Percentiles rank a stretch among this genome's conserved stretches.
phyloP scores from a whole-genome alignment of 2,888 invertebrate species.

The Apamea monoglypha region DNA sequence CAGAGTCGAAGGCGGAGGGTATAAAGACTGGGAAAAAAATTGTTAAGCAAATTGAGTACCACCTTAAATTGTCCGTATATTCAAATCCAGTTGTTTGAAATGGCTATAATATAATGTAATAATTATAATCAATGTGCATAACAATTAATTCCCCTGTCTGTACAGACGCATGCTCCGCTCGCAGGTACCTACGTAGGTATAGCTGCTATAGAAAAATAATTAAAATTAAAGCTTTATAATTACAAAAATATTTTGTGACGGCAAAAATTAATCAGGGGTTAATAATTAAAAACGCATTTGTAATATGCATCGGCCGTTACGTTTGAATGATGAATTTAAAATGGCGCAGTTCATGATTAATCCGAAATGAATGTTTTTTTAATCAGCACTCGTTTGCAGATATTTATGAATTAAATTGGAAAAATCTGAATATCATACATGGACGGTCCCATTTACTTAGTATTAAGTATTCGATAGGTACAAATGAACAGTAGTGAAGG shows the following conservation, averaged over 20 bases:
- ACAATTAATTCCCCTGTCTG: background rate
- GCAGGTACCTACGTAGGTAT: background rate
- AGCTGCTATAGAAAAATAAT: background rate
- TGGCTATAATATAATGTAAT: no score
- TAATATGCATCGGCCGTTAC: constrained; percentile 17
- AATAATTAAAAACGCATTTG: constrained; percentile 35
- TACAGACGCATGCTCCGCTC: background rate
- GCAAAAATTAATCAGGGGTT: constrained; percentile 4
- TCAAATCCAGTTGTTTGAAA: no score
- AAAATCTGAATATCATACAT: background rate
- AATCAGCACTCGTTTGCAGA: constrained; percentile 18
- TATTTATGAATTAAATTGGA: background rate
- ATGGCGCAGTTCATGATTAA: constrained; percentile 29
- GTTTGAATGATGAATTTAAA: constrained; percentile 37
- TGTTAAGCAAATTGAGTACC: no score
- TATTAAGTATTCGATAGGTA: no score
- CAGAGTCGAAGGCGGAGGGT: no score
- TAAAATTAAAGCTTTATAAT: background rate
- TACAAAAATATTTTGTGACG: background rate
- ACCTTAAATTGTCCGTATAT: no score
- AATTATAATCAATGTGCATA: background rate
- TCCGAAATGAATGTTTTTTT: constrained; percentile 33
- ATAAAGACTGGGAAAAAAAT: no score
- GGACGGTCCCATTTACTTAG: background rate
- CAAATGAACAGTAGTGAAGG: background rate